Conservation (phyloP, 64 coral and sea anemone species). For the Actinia equina region DNA sequence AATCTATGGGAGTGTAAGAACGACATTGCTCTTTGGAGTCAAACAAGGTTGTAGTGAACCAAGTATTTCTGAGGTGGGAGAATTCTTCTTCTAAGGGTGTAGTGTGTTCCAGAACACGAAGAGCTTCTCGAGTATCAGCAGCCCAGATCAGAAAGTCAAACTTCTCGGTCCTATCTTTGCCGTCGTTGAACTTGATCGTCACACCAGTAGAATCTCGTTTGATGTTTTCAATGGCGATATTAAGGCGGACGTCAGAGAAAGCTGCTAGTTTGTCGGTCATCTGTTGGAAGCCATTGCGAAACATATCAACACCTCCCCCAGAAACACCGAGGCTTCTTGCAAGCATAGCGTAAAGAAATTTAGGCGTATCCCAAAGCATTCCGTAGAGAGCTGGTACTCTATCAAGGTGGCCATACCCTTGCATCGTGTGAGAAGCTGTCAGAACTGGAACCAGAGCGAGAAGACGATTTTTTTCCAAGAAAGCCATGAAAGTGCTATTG, state of each 20-base stretch:
- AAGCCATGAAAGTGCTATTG: neutral
- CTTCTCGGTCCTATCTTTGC: neutral
- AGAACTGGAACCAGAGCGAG: constrained; percentile 15
- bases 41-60: constrained; percentile 42
- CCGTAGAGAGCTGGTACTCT: constrained; percentile 23
- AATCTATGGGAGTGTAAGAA: constrained; percentile 10
- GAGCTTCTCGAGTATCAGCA: constrained; percentile 8
- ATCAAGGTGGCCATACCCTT: constrained; percentile 49
- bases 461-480: constrained; percentile 1
- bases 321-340: neutral
- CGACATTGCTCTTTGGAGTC: neutral
- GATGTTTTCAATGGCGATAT: neutral
- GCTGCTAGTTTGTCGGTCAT: constrained; percentile 4
- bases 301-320: constrained; percentile 1
- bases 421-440: constrained; percentile 28
- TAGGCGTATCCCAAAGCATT: constrained; percentile 37
- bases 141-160: constrained; percentile 44
- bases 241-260: constrained; percentile 3
- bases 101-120: neutral
- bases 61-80: neutral
- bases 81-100: neutral
- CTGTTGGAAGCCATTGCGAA: constrained; percentile 29
- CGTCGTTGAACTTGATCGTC: neutral
- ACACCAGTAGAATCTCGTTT: neutral
- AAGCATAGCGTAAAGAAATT: constrained; percentile 10